Percentiles rank a stretch among this genome's conserved stretches.
Evolutionary conservation across 2,888 invertebrate genomes (phyloP).

Genomic region (Caenorhabditis doughertyi): DNA sequence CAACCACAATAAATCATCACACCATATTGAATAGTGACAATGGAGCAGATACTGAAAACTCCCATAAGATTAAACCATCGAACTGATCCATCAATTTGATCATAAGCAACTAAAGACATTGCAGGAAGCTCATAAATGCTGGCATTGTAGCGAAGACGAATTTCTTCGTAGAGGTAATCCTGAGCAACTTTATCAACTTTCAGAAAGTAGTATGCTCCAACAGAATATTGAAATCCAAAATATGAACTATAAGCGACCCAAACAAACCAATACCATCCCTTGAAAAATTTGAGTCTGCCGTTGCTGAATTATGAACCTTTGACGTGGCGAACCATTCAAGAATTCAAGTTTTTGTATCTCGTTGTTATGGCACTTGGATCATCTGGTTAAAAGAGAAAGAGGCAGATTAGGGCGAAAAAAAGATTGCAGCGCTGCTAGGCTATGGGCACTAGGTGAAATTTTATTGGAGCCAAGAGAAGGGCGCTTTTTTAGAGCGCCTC

Average conservation of each 20-base stretch:
- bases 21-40: slow-evolving; percentile 33
- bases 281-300: not conserved
- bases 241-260: slow-evolving; percentile 5
- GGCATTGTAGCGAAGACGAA: not conserved
- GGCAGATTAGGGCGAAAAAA: too few relatives aligned
- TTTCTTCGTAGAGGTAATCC: slow-evolving; percentile 18
- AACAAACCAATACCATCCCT: not conserved
- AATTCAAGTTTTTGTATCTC: too few relatives aligned
- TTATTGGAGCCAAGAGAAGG: too few relatives aligned
- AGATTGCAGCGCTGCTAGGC: too few relatives aligned
- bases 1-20: slow-evolving; percentile 39
- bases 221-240: slow-evolving; percentile 7
- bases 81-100: not conserved
- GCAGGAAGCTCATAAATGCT: slow-evolving; percentile 3
- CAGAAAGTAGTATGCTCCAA: slow-evolving; percentile 11
- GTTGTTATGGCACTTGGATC: too few relatives aligned
- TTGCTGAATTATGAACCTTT: too few relatives aligned
- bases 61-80: slow-evolving; percentile 35
- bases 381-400: too few relatives aligned
- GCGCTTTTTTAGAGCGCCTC: not conserved
- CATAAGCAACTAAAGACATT: not conserved
- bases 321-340: too few relatives aligned
- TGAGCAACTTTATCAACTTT: not conserved
- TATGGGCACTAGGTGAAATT: not conserved
- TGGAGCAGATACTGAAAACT: slow-evolving; percentile 22